Evolutionary conservation across 2,888 invertebrate species (phyloP), one percentile per base, ranked within the genome.

Genomic region (Sarcophaga subvicina): DNA sequence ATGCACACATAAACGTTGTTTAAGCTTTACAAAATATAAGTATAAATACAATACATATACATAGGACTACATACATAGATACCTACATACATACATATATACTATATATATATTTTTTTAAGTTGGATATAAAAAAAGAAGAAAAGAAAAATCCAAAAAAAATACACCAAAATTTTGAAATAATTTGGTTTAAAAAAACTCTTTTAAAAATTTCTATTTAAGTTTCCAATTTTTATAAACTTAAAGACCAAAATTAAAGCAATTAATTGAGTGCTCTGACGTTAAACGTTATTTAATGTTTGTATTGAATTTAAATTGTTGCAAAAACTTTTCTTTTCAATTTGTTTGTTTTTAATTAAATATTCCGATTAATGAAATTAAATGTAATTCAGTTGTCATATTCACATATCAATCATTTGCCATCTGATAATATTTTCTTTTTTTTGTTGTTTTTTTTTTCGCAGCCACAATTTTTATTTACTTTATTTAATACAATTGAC

Each of bases 191-290:
- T 14, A 12, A 14, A 49, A 49, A 14, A 49, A 49, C 1, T 49
- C 12, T 14, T 54, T 54, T 4, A 5, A 54, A 49, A 17, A 54
- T 66, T 66, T n/a, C 25, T 17, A 66, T 17, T 66, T 17, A 17
- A 37, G 5, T 20, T 49, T 64, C 17, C 59, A 59, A 70, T 47
- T 70, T 49, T 22, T 20, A 54, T 63, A 64, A 70, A 70, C 20
- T 47, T 81, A n/a, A 73, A 66, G 12, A 6, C 25, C 45, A 81
- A 71, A 22, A 67, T 81, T 84, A 66, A 84, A 81, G 81, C 78
- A 87, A 75, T 84, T 79, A 78, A 87, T 77, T 70, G 80, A 73
- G 84, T 87, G 84, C 75, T 81, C 75, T 81, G 79, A 81, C 37
- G 63, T 64, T 45, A 14, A 60, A 27, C 62, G n/a, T 67, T 49